phyloP scores from a whole-genome alignment of 2,888 invertebrate species.

The Nipponacmea schrenckii region DNA sequence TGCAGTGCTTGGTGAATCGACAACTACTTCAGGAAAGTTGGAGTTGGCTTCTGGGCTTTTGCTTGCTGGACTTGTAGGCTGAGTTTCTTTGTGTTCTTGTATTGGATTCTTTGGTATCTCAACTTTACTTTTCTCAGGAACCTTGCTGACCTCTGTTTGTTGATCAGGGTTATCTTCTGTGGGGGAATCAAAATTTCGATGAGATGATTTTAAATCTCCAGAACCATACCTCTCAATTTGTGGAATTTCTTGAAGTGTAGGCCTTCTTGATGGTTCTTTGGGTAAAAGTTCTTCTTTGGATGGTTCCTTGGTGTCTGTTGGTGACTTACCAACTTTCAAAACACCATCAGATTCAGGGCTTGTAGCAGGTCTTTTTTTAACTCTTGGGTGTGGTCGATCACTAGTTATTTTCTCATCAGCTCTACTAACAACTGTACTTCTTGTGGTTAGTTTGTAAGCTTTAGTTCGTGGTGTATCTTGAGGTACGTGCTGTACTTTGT shows the following conservation, averaged over 20 bases:
- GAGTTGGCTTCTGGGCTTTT: too few relatives aligned
- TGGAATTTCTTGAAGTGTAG: neutral
- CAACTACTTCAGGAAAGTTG: too few relatives aligned
- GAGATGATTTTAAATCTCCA: neutral
- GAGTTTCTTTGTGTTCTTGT: too few relatives aligned
- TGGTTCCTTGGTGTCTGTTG: neutral
- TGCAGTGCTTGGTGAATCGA: too few relatives aligned
- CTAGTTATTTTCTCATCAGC: conserved; percentile 1
- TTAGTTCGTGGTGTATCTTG: neutral
- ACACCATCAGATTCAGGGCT: neutral
- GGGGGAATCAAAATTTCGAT: neutral
- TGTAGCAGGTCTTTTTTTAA: neutral
- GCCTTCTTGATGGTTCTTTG: neutral
- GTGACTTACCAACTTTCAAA: neutral
- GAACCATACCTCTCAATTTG: neutral
- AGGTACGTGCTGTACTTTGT: neutral
- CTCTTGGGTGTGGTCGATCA: neutral
- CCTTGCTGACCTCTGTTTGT: too few relatives aligned
- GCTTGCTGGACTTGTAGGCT: too few relatives aligned
- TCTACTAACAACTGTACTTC: neutral
- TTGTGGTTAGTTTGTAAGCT: neutral
- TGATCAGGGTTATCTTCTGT: neutral
- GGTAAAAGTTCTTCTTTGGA: neutral
- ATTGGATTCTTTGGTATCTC: too few relatives aligned
- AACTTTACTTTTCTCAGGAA: too few relatives aligned